These are phyloP conservation scores for Hybognathus amarus DNA, from an alignment of 2,797 vertebrate species.

Conservation along the genomic window DNA sequence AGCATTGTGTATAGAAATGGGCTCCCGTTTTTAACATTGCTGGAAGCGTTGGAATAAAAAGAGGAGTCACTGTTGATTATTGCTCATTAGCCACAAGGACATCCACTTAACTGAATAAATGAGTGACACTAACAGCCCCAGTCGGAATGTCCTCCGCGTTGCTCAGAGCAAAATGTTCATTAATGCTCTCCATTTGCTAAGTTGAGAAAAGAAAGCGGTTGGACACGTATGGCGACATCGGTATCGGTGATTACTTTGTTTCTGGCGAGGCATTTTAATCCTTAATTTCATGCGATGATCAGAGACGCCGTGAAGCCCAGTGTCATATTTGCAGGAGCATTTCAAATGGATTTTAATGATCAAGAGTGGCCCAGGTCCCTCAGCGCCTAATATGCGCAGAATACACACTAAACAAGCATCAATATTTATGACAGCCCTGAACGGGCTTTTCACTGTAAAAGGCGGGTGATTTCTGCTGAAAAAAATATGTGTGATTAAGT, in stretches of 20 bases:
- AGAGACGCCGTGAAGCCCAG: constrained; percentile 69
- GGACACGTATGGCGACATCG: constrained; percentile 82
- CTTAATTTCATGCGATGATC: constrained; percentile 78
- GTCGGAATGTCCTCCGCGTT: constrained; percentile 81
- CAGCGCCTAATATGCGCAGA: constrained; percentile 50
- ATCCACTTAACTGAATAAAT: constrained; percentile 87
- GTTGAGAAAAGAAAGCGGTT: constrained; percentile 82
- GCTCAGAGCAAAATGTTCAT: constrained; percentile 86
- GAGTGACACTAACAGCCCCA: constrained; percentile 81
- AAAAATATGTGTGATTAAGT: neutral
- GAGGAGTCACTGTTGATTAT: constrained; percentile 89
- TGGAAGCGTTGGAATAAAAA: constrained; percentile 82
- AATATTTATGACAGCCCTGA: constrained; percentile 60
- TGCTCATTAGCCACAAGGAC: constrained; percentile 90
- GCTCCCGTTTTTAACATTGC: constrained; percentile 80
- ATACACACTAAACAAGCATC: constrained; percentile 59
- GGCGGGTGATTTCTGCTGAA: neutral
- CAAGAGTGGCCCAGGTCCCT: constrained; percentile 65
- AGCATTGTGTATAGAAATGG: constrained; percentile 65
- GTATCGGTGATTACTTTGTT: constrained; percentile 83
- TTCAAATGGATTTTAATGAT: constrained; percentile 68
- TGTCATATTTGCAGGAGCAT: constrained; percentile 68
- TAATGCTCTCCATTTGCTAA: constrained; percentile 87
- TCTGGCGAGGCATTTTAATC: constrained; percentile 82
- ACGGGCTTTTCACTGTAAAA: constrained; percentile 30